Percentiles rank a stretch among this genome's conserved stretches.
phyloP scores from a whole-genome alignment of 2,888 invertebrate species.

The Meteorus cinctellus region DNA sequence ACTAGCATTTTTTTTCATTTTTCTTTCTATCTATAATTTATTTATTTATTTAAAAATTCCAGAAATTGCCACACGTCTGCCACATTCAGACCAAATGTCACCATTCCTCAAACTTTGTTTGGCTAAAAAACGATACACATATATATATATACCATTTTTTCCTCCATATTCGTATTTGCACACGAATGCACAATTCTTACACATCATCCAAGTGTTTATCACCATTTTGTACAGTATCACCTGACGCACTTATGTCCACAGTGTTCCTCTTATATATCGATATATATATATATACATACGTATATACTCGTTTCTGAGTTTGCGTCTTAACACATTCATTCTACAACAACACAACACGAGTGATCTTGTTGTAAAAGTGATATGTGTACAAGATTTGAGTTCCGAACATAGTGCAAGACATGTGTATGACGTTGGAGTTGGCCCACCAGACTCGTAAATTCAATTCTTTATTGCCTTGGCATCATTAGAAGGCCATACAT shows the following conservation, averaged over 20 bases:
- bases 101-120: too few species aligned
- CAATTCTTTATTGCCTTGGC: slow-evolving; percentile 61
- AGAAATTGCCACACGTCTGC: too few species aligned
- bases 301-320: not conserved
- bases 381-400: not conserved
- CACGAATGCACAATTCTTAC: not conserved
- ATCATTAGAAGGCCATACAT: slow-evolving; percentile 55
- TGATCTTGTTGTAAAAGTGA: not conserved
- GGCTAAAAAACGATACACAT: not conserved
- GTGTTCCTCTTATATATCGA: slow-evolving; percentile 10
- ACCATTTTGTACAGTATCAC: not conserved
- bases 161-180: not conserved
- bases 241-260: slow-evolving; percentile 12
- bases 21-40: too few species aligned
- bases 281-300: not conserved
- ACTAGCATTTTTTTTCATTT: too few species aligned
- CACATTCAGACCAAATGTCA: too few species aligned
- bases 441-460: slow-evolving; percentile 58
- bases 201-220: not conserved
- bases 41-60: too few species aligned
- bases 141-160: not conserved
- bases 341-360: not conserved
- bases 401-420: not conserved
- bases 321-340: not conserved
- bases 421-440: slow-evolving; percentile 16